Conservation (phyloP, 2,797 vertebrate species). For the Sebastes cheni region DNA sequence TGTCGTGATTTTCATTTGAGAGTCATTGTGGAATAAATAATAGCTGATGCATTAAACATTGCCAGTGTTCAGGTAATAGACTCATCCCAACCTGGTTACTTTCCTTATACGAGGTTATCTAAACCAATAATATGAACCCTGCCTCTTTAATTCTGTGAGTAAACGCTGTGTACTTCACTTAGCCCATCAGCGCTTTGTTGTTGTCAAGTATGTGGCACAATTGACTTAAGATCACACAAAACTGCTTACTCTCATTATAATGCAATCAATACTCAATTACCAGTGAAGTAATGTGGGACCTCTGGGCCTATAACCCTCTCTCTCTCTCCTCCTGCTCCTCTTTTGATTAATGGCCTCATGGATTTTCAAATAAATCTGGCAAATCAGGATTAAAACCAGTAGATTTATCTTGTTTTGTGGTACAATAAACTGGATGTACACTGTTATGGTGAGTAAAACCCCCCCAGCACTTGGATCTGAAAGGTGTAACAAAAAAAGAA, state of each 20-base stretch:
- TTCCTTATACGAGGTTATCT: slow-evolving; percentile 32
- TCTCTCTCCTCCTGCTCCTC: slow-evolving; percentile 3
- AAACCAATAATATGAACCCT: slow-evolving; percentile 35
- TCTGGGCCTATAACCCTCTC: slow-evolving; percentile 47
- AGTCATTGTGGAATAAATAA: neutral
- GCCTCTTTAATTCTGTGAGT: slow-evolving; percentile 42
- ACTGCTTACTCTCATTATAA: slow-evolving; percentile 77
- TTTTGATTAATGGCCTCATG: slow-evolving; percentile 67
- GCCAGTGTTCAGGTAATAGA: slow-evolving; percentile 36
- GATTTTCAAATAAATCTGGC: slow-evolving; percentile 60
- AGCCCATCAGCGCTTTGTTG: slow-evolving; percentile 38
- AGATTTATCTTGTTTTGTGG: slow-evolving; percentile 39
- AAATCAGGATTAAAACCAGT: slow-evolving; percentile 38
- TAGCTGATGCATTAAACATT: neutral
- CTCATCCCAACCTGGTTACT: slow-evolving; percentile 25
- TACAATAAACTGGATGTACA: neutral
- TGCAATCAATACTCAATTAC: slow-evolving; percentile 79
- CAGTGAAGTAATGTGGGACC: slow-evolving; percentile 64
- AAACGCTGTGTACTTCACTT: slow-evolving; percentile 54
- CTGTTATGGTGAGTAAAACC: neutral
- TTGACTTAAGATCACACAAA: slow-evolving; percentile 70
- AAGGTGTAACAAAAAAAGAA: neutral
- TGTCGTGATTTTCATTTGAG: neutral
- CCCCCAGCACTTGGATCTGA: neutral
- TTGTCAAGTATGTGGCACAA: slow-evolving; percentile 61